These are phyloP conservation scores for Drosophila sproati DNA, from an alignment of 1,140 invertebrate species.

Conservation along the genomic window DNA sequence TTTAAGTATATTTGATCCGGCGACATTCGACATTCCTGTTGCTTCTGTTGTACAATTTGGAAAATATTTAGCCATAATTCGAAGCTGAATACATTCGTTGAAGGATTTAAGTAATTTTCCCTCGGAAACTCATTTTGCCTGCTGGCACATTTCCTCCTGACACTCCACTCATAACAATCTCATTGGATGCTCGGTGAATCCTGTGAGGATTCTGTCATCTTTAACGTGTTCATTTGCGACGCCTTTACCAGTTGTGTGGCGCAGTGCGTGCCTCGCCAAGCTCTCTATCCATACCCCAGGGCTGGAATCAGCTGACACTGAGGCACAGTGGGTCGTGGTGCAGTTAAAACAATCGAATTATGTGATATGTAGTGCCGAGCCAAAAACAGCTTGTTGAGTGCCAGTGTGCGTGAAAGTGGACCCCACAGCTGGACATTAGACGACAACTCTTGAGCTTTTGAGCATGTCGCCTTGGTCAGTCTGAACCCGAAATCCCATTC, in stretches of 20 bases:
- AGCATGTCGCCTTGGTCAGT: slow-evolving; percentile 7
- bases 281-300: slow-evolving; percentile 5
- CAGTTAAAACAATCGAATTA: background rate
- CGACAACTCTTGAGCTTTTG: background rate
- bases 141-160: background rate
- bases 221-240: slow-evolving; percentile 72
- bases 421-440: slow-evolving; percentile 1
- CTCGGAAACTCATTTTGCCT: no score
- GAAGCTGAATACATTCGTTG: no score
- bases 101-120: no score
- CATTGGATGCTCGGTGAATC: slow-evolving; percentile 19
- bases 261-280: slow-evolving; percentile 15
- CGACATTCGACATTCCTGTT: background rate
- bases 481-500: slow-evolving; percentile 4
- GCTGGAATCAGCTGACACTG: background rate
- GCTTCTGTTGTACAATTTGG: background rate
- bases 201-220: slow-evolving; percentile 67
- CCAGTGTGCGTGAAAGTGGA: slow-evolving; percentile 2
- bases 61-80: background rate
- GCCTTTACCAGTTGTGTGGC: slow-evolving; percentile 44
- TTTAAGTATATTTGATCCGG: background rate
- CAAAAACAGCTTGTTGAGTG: slow-evolving; percentile 1
- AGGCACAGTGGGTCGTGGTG: slow-evolving; percentile 12
- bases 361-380: no score
- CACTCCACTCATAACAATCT: background rate